Base-by-base conservation (phyloP, 2,113 vertebrate species). In the Scomber japonicus region DNA sequence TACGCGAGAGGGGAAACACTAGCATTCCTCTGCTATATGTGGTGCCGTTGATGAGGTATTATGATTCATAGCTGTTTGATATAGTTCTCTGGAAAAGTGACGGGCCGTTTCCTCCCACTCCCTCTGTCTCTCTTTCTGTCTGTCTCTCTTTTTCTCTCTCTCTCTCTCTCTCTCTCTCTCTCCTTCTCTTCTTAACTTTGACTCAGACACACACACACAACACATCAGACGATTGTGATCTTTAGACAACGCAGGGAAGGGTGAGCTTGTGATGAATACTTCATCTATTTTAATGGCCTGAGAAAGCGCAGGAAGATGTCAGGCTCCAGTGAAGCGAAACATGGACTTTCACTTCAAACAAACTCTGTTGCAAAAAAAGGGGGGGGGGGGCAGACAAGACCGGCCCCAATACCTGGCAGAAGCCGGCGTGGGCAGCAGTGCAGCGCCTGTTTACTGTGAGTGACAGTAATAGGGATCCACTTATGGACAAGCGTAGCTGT, bases 241-340 rank as follows among this genome's bases (percentile, higher is more conserved):
- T 74, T 70, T 54, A 49, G 70, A 75, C 78, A 84, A 73, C 4
- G 5, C 71, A 50, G 65, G 49, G 89, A 80, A 61, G 72, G 69
- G 66, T 60, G 74, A 79, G 63, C 68, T 71, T 56, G 69, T 67
- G 78, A 92, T 90, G 82, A 88, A 82, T 89, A 87, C 89, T 84
- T 93, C 84, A 88, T 93, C 80, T 89, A 71, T 87, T 91, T 90
- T 91, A 93, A 89, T 89, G 82, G 80, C 84, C 90, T 91, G 91
- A 94, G 93, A 94, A 92, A 86, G 81, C 24, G 5, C 80, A 62
- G 81, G 78, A 85, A 68, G 88, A 85, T 82, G 82, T 91, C 75
- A 82, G 82, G 90, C 89, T 93, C 84, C 73, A 40, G 53, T 88
- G 89, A 82, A 93, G 89, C 85, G 19, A 80, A 72, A 73, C 88